These are phyloP conservation scores for Dysmachus trigonus DNA, from an alignment of 2,888 invertebrate genomes.

Conservation along the genomic window DNA sequence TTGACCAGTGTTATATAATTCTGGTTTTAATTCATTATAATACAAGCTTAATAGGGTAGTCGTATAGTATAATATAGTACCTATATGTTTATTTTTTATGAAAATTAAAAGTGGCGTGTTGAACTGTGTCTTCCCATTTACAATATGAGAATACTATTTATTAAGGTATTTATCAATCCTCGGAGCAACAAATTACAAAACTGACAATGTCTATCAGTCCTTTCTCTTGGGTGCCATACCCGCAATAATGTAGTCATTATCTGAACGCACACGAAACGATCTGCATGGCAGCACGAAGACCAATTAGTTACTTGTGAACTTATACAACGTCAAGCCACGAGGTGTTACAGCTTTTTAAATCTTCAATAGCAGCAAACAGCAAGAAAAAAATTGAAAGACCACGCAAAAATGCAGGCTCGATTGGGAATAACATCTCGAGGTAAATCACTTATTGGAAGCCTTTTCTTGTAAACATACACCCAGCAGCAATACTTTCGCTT, in stretches of 20 bases:
- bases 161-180: not conserved
- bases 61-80: too few relatives aligned
- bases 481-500: conserved; percentile 19
- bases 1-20: too few relatives aligned
- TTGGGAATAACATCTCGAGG: not conserved
- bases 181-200: not conserved
- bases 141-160: too few relatives aligned
- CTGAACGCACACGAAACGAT: not conserved
- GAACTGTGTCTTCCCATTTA: too few relatives aligned
- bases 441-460: not conserved
- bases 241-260: not conserved
- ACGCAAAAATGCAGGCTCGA: not conserved
- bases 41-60: too few relatives aligned
- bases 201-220: not conserved
- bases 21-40: too few relatives aligned
- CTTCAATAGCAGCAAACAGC: not conserved
- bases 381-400: not conserved
- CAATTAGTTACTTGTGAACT: not conserved
- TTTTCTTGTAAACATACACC: not conserved
- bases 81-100: too few relatives aligned
- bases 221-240: not conserved
- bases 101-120: too few relatives aligned
- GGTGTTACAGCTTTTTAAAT: not conserved
- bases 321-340: not conserved
- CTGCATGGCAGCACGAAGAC: not conserved